Conservation (phyloP, 2,888 invertebrate species). For the Oscheius sp. region DNA sequence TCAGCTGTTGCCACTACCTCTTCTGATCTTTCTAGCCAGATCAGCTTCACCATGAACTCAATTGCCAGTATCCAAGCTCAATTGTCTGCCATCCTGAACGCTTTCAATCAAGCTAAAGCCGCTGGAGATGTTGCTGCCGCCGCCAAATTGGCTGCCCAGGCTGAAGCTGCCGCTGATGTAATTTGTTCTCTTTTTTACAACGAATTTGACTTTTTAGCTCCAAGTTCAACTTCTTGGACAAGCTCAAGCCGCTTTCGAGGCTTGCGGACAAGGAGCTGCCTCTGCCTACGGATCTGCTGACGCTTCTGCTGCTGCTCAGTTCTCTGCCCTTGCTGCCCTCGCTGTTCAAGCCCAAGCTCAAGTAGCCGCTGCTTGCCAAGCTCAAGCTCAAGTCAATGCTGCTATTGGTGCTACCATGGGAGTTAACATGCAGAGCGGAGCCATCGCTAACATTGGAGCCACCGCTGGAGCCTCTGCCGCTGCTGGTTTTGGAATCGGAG, state of each 20-base stretch:
- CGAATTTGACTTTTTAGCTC: not conserved
- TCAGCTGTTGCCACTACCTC: conserved; percentile 7
- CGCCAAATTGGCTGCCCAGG: conserved; percentile 1
- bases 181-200: not conserved
- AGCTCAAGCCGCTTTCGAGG: conserved; percentile 6
- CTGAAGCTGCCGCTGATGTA: conserved; percentile 4
- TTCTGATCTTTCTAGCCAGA: not conserved
- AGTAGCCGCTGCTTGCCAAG: not conserved
- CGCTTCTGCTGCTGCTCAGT: not conserved
- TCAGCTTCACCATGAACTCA: not conserved
- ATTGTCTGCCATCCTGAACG: not conserved
- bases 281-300: not conserved
- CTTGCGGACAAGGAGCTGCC: not conserved
- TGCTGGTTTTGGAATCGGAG: not conserved
- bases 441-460: not conserved
- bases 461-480: not conserved
- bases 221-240: not conserved
- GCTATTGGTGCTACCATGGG: not conserved
- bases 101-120: conserved; percentile 4
- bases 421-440: not conserved
- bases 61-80: not conserved
- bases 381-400: conserved; percentile 3
- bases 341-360: conserved; percentile 1
- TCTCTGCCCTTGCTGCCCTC: not conserved
- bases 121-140: not conserved